Base-by-base conservation (phyloP, 2,113 vertebrate genomes). In the Cavia porcellus region DNA sequence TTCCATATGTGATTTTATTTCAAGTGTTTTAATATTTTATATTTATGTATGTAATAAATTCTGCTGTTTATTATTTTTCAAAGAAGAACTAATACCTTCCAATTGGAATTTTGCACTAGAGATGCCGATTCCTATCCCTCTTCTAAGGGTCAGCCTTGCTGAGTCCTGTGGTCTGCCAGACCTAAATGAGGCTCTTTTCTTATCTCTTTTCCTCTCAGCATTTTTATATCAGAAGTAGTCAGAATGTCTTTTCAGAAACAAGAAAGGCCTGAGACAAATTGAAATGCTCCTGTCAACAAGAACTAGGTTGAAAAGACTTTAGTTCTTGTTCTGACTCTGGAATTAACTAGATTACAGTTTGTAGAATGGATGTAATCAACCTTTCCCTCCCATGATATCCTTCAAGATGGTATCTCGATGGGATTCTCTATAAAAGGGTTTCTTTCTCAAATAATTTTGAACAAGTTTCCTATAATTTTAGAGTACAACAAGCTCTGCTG, bases 401-500 rank as follows among this genome's bases (percentile, higher is more conserved):
- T 42, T 95, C 62, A 90, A 84, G 87, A 77, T 5, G 22, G 11
- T 55, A 86, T 35, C 28, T 97, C 80, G 84, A 22, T 81, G 5
- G 12, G 22, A 93, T 96, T 12, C 1, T 79, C 20, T 93, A 10
- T 85, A 62, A 90, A 94, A 88, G n/a, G 1, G 3, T 83, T 88
- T 90, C 8, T 94, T 90, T 7, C 20, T 50, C 57, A 96, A 72
- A 68, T 86, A 59, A 90, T 90, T 88, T 96, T 24, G 45, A n/a
- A 77, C 38, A 86, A 87, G 66, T 47, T 90, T 35, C 62, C n/a
- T 86, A 59, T 74, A 61, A 86, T 92, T 88, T 96, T 70, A 52
- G 30, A 68, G 13, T 75, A 55, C 68, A 17, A 35, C 22, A 72
- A 79, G 35, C 9, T 25, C 38, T 93, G 7, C 66, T 88, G 95